Evolutionary conservation across 2,888 invertebrate genomes (phyloP).

Genomic region (Dasypogon diadema): DNA sequence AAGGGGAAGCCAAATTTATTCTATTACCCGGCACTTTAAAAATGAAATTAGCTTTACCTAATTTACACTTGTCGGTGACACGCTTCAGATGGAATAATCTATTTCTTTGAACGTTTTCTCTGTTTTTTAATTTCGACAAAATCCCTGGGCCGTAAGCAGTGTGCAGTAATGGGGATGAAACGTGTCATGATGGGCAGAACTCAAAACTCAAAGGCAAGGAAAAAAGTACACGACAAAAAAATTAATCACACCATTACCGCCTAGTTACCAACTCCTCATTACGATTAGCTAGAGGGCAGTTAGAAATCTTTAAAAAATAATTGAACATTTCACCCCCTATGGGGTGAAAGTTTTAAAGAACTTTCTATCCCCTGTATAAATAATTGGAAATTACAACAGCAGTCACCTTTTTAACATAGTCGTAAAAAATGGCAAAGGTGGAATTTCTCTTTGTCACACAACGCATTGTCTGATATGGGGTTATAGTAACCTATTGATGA

Average conservation of each 20-base stretch:
- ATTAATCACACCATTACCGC: neutral
- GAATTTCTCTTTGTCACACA: too few relatives aligned
- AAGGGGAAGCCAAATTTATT: neutral
- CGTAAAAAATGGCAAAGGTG: too few relatives aligned
- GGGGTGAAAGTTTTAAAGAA: constrained; percentile 7
- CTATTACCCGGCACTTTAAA: constrained; percentile 18
- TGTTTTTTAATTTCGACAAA: neutral
- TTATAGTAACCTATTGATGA: too few relatives aligned
- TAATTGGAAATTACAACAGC: neutral
- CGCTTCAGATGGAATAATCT: neutral
- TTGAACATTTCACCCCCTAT: constrained; percentile 10
- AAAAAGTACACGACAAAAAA: too few relatives aligned
- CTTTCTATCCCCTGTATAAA: constrained; percentile 8
- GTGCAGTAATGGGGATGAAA: neutral
- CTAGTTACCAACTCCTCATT: constrained; percentile 1
- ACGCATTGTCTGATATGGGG: too few relatives aligned
- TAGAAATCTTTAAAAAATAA: neutral
- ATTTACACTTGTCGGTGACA: constrained; percentile 46
- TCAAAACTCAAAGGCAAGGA: too few relatives aligned
- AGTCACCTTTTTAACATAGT: too few relatives aligned
- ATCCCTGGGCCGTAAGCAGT: neutral
- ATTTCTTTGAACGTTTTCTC: neutral
- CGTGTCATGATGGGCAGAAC: neutral
- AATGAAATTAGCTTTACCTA: constrained; percentile 39
- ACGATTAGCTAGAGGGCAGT: constrained; percentile 5